phyloP scores from a whole-genome alignment of 2,888 invertebrate species.

The Bruchidius siliquastri region DNA sequence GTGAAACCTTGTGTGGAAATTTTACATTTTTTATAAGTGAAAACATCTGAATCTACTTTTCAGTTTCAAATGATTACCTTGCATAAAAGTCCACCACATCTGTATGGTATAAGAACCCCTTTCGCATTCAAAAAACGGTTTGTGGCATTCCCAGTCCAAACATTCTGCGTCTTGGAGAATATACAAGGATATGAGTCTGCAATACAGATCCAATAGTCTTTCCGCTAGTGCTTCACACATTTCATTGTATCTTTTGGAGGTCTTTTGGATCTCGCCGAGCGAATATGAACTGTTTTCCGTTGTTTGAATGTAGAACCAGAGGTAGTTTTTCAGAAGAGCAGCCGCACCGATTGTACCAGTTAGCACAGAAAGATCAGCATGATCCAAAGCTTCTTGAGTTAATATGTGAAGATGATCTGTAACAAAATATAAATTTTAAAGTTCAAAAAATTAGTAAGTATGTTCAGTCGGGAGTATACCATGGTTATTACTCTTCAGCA shows the following conservation, averaged over 20 bases:
- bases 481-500: too few relatives aligned
- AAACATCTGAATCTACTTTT: too few relatives aligned
- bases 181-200: conserved; percentile 70
- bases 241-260: conserved; percentile 72
- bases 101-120: conserved; percentile 77
- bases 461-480: too few relatives aligned
- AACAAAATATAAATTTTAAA: background rate
- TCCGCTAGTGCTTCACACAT: conserved; percentile 84
- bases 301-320: conserved; percentile 71
- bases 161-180: conserved; percentile 79
- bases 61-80: conserved; percentile 50
- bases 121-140: conserved; percentile 66
- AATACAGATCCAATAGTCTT: conserved; percentile 74
- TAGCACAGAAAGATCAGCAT: conserved; percentile 74
- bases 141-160: conserved; percentile 64
- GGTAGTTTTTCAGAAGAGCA: conserved; percentile 70
- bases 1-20: too few relatives aligned
- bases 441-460: background rate
- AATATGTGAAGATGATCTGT: conserved; percentile 71
- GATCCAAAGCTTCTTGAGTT: conserved; percentile 79
- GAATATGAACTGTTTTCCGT: conserved; percentile 35
- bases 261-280: conserved; percentile 44
- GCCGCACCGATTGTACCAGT: conserved; percentile 79
- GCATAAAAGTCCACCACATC: conserved; percentile 87
- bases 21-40: too few relatives aligned